These are phyloP conservation scores for Rhyacichthys aspro DNA, from an alignment of 2,797 vertebrate species.

Conservation along the genomic window DNA sequence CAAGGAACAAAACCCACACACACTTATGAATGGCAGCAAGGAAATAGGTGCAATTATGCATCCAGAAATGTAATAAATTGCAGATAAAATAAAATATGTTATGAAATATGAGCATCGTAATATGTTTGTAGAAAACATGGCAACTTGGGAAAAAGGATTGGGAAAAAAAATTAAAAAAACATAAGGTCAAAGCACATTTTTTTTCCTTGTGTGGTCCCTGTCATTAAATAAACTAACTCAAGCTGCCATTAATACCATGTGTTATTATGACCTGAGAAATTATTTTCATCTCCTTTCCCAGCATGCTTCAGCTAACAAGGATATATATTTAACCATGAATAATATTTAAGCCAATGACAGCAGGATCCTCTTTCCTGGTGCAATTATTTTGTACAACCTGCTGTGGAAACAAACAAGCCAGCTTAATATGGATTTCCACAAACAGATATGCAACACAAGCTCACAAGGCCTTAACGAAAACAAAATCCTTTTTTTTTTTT, in stretches of 20 bases:
- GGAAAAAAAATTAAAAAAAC: no score
- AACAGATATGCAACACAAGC: conserved; percentile 69
- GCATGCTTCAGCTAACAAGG: conserved; percentile 33
- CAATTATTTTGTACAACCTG: conserved; percentile 47
- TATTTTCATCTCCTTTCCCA: conserved; percentile 43
- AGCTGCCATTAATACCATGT: conserved; percentile 42
- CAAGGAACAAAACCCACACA: no score
- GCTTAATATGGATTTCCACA: conserved; percentile 53
- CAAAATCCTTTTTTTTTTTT: conserved; percentile 45
- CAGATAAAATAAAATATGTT: no score
- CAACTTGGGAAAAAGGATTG: no score
- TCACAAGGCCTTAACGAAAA: conserved; percentile 54
- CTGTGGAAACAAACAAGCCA: conserved; percentile 57
- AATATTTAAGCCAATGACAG: conserved; percentile 60
- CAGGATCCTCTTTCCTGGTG: conserved; percentile 50
- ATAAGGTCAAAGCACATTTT: neutral
- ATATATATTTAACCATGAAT: conserved; percentile 60
- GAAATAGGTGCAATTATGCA: no score
- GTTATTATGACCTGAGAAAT: conserved; percentile 41
- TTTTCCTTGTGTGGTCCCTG: conserved; percentile 42
- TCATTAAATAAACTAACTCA: conserved; percentile 33
- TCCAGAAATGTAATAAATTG: no score
- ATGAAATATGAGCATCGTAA: no score
- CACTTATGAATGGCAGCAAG: no score
- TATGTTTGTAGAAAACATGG: no score